Conservation (phyloP, 92 coral and sea anemone species). For the Paramuricea clavata region DNA sequence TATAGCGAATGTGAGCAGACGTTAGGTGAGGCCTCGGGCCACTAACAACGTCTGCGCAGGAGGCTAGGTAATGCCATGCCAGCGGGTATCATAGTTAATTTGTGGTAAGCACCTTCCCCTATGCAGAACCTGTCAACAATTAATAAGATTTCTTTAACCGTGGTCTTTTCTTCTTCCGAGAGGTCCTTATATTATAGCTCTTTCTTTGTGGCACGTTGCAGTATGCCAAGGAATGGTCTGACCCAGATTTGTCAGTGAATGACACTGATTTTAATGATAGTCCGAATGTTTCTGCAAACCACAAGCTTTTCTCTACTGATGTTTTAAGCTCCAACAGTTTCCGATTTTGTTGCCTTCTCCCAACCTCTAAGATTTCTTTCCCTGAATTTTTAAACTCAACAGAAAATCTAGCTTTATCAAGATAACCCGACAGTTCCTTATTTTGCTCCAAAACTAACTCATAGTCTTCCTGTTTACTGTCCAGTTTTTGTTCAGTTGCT, state of each 20-base stretch:
- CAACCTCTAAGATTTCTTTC: background rate
- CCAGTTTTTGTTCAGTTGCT: no score
- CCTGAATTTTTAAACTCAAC: background rate
- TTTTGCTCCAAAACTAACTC: slow-evolving; percentile 7
- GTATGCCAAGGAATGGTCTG: background rate
- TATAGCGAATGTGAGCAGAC: no score
- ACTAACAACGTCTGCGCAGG: no score
- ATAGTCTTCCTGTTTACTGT: no score
- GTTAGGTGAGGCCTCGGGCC: no score
- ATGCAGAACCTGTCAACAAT: background rate
- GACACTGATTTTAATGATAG: background rate
- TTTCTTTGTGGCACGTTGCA: slow-evolving; percentile 5
- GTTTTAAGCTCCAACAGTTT: background rate
- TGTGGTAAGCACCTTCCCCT: background rate
- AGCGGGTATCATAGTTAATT: background rate
- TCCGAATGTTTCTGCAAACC: background rate
- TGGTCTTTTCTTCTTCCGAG: slow-evolving; percentile 19
- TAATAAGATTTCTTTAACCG: background rate
- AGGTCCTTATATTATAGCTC: background rate
- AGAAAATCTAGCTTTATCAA: background rate
- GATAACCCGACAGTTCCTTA: background rate
- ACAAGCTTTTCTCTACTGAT: background rate
- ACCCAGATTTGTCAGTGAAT: background rate
- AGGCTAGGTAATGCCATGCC: background rate
- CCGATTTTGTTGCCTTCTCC: background rate